These are phyloP conservation scores for Tipula lateralis DNA, from an alignment of 2,888 invertebrate species.

Conservation along the genomic window DNA sequence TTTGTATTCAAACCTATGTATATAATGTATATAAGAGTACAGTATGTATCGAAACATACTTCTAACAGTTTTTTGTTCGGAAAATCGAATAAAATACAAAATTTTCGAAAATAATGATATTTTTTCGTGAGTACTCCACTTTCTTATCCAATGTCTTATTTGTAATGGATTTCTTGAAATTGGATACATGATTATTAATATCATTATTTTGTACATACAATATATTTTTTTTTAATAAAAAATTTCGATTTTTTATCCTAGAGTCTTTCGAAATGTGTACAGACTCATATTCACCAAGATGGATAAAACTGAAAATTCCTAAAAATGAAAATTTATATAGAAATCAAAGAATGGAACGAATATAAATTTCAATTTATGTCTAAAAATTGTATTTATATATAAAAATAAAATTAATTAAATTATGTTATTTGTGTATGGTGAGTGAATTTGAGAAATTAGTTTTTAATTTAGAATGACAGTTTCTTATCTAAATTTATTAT, in stretches of 20 bases:
- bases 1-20: background rate
- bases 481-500: background rate
- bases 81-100: background rate
- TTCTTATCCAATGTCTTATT: background rate
- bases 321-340: background rate
- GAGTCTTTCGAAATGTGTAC: background rate
- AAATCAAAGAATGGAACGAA: background rate
- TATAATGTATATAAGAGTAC: no score
- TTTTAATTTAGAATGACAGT: background rate
- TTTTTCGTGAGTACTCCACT: background rate
- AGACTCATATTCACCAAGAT: background rate
- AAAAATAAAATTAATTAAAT: conserved; percentile 2
- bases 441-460: background rate
- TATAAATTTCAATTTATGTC: background rate
- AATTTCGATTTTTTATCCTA: background rate
- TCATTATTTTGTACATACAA: background rate
- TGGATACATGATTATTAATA: background rate
- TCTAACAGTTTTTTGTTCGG: background rate
- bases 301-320: background rate
- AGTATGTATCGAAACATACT: background rate
- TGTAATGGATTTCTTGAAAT: background rate
- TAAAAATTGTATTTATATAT: background rate
- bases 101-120: background rate
- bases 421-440: background rate
- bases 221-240: background rate